Evolutionary conservation across 2,797 vertebrate genomes (phyloP), one percentile per base, ranked within the genome.

Genomic region (Phrynocephalus vlangalii): DNA sequence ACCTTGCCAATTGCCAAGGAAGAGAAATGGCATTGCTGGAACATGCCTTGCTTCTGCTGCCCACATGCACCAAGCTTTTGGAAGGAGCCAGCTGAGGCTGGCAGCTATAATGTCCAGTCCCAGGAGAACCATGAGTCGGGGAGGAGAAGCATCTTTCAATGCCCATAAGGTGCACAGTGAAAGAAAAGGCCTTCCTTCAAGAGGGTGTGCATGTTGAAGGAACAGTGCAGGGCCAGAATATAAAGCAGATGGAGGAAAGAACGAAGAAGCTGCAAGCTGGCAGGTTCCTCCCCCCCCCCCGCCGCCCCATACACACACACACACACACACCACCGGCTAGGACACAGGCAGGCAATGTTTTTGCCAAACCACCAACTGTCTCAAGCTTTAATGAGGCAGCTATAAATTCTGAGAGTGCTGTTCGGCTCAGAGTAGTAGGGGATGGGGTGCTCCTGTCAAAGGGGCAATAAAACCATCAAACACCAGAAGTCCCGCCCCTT

Each of bases 361-460:
- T 66, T 82, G 79, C 86, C 89, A 75, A 44, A 79, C 26, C 26
- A 80, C 30, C 22, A 85, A 18, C 9, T 1, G 0, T 22, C 20
- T 89, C 15, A 28, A 4, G 77, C 28, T 90, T 86, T 67, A 85
- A 88, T 75, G 75, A 92, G 24, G 9, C 52, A 86, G 68, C 48
- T 79, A 80, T 56, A 83, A 91, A 89, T 77, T 83, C 38, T 20
- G 0, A 28, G 5, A 73, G 85, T 1, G 38, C 2, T 6, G 87
- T 80, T 81, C 38, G 44, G 67, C 1, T 44, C 33, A 33, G 2
- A 44, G 33, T 33, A 33, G 33, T 33, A 33, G 33, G 33, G 33
- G 33, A 33, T 33, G 2, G 33, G 33, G 33, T 33, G 33, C 33
- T 33, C 33, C 33, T 33, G 33, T 33, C 33, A 33, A 33, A 33